phyloP scores from a whole-genome alignment of 1,140 invertebrate species.

The Lasioglossum albipes region DNA sequence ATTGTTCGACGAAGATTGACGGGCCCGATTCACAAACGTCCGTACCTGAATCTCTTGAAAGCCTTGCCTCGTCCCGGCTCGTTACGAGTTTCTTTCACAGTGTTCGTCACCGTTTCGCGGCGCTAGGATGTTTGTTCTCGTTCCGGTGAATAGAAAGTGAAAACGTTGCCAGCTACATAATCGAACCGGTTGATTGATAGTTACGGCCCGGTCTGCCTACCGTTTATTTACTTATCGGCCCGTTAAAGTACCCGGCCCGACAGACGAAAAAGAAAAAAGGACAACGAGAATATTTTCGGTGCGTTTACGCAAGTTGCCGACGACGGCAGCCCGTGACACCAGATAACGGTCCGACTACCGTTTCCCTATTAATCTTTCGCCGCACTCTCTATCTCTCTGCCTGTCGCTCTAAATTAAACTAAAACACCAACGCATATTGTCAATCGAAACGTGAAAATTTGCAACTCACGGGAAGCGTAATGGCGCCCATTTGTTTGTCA shows the following conservation, averaged over 20 bases:
- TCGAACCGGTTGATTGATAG: slow-evolving; percentile 51
- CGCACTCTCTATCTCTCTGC: background rate
- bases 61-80: background rate
- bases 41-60: too few relatives aligned
- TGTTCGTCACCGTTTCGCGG: background rate
- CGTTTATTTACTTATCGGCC: slow-evolving; percentile 39
- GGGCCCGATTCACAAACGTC: too few relatives aligned
- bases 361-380: background rate
- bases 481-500: too few relatives aligned
- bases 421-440: too few relatives aligned
- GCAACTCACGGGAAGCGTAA: too few relatives aligned
- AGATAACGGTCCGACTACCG: background rate
- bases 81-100: slow-evolving; percentile 20
- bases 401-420: too few relatives aligned
- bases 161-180: slow-evolving; percentile 38
- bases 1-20: too few relatives aligned
- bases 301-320: background rate
- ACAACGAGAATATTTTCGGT: slow-evolving; percentile 24
- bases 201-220: slow-evolving; percentile 11
- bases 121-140: slow-evolving; percentile 24
- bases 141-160: slow-evolving; percentile 39
- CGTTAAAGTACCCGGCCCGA: background rate
- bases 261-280: background rate
- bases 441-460: too few relatives aligned
- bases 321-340: background rate